Evolutionary conservation across 2,797 vertebrate species (phyloP).

Genomic region (Siniperca undulata): DNA sequence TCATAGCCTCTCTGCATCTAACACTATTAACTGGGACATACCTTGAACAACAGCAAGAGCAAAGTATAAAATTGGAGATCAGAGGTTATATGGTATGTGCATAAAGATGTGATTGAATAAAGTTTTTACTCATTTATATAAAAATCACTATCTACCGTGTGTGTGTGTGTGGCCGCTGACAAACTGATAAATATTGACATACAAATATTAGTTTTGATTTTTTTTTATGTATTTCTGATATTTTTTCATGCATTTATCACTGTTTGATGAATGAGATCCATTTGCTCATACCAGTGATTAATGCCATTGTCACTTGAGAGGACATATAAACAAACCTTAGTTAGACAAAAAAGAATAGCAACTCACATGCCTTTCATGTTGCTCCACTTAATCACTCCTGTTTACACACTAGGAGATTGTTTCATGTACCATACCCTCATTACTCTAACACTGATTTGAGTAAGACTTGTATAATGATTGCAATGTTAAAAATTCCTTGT

Average conservation of each 20-base stretch:
- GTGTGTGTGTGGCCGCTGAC: neutral
- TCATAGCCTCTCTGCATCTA: constrained; percentile 11
- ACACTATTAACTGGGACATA: neutral
- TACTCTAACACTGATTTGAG: neutral
- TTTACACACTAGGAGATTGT: neutral
- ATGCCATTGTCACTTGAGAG: constrained; percentile 45
- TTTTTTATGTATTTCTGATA: neutral
- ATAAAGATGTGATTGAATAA: neutral
- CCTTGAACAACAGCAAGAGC: constrained; percentile 9
- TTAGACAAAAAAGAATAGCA: constrained; percentile 35
- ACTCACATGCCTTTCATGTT: constrained; percentile 14
- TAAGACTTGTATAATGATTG: neutral
- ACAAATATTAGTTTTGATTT: neutral
- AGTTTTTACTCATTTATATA: neutral
- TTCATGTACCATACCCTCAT: neutral
- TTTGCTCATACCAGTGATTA: constrained; percentile 49
- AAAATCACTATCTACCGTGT: neutral
- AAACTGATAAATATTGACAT: neutral
- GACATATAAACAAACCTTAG: constrained; percentile 33
- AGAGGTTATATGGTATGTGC: neutral
- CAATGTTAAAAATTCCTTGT: neutral
- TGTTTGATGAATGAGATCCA: constrained; percentile 58
- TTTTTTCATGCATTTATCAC: constrained; percentile 1
- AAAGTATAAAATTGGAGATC: neutral
- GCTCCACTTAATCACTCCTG: constrained; percentile 3